Evolutionary conservation across 2,113 vertebrate species (phyloP), one percentile per base, ranked within the genome.

Genomic region (Tachuris rubrigastra): DNA sequence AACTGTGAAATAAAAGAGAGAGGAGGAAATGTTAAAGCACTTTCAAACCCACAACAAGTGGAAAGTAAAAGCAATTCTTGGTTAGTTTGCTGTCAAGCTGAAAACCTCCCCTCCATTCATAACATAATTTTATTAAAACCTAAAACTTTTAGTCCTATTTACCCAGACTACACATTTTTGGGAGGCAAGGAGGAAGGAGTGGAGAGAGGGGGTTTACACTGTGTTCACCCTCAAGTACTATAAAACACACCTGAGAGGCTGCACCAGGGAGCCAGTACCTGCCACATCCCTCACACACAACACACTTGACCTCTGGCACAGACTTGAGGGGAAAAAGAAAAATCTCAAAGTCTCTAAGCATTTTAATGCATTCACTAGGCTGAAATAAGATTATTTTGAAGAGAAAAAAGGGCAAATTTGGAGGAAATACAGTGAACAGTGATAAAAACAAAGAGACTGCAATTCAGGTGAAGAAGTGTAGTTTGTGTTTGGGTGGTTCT

Each of bases 1-100:
- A 97, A 99, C 99, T 99, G 97, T 44, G 94, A 98, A 97, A 98
- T 95, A 96, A 91, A 97, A 97, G 76, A 86, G 72, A 94, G 42
- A 92, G 47, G 78, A 86, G 83, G 58, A 95, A 73, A 85, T 47
- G 50, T 97, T 82, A 96, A 55, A 65, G 49, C 67, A 53, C 28
- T 76, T 83, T 35, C 59, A 77, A 82, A 83, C 41, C 20, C 65
- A 83, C 1, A 0, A 73, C 41, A 62, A 87, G 31, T 16, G 2
- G 82, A 67, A 90, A 90, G 35, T 68, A 87, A 93, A 90, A 90
- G 71, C 80, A 94, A 46, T n/a, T 35, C 28, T 35, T 10, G 76
- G 39, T 47, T 39, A 67, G 28, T 69, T 77, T 47, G 66, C 62
- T 82, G 52, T 30, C 63, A 42, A 72, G 22, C 53, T 83, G 35